Evolutionary conservation across 2,888 invertebrate species (phyloP), one percentile per base, ranked within the genome.

Genomic region (Oscheius onirici): DNA sequence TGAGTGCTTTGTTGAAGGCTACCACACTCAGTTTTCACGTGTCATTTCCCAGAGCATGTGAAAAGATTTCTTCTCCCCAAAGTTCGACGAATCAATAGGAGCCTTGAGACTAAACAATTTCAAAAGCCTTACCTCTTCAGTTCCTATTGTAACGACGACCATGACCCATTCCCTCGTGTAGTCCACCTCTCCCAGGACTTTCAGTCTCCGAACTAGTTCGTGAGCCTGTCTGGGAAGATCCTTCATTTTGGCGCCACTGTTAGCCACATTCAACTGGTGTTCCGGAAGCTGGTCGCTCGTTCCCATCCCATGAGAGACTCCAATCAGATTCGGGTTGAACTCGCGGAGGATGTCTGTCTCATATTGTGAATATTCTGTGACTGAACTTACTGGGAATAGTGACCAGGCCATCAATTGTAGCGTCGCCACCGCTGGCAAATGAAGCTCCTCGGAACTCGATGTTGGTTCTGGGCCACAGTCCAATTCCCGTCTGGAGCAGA

Each of bases 361-460:
- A 13, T 13, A 34, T 0, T 13, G n/a, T n/a, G n/a, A n/a, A n/a
- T n/a, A n/a, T n/a, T n/a, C n/a, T n/a, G n/a, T n/a, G 10, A n/a
- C 8, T n/a, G 15, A 49, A 52, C 66, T 52, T 6, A 81, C 81
- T 86, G 2, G 86, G 86, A 61, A 86, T 83, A 3, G 86, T 86
- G 8, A 86, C 81, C 17, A 86, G 72, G n/a, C 86, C 86, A 65
- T 86, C 86, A 58, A 86, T 86, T 1, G 86, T 85, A n/a, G 86
- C 86, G 73, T 86, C 86, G 8, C 86, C 86, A 3, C 86, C 86
- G 22, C 81, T 84, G 17, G 84, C 80, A 60, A 86, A 86, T 3
- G 85, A 81, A 0, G 85, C 84, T 26, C 86, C 86, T 2, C 86
- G 80, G 60, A 86, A 86, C 49, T 86, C 86, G 44, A 86, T 86